Percentiles rank a stretch among this genome's conserved stretches.
These are phyloP conservation scores for Synanceia verrucosa DNA, from an alignment of 2,797 vertebrate species.

Conservation along the genomic window DNA sequence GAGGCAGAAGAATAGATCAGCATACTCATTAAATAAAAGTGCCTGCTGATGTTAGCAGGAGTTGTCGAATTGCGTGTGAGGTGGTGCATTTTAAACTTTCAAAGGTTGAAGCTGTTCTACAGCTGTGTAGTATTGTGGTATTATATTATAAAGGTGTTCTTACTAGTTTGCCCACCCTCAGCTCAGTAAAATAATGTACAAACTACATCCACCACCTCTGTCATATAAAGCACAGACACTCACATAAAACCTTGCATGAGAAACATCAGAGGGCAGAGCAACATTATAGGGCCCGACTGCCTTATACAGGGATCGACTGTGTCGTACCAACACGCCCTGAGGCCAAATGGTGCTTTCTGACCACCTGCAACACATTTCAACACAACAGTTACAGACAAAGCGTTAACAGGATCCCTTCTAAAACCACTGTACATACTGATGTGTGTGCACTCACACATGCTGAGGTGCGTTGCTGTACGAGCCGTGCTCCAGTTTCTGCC, in stretches of 20 bases:
- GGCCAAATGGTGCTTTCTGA: conserved; percentile 98
- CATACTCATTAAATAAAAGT: not conserved
- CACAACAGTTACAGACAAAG: conserved; percentile 25
- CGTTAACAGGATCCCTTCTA: not conserved
- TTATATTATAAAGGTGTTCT: not conserved
- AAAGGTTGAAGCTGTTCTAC: not conserved
- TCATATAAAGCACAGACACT: conserved; percentile 74
- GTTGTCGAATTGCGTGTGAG: not conserved
- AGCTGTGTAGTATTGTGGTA: not conserved
- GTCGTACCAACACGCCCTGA: conserved; percentile 97
- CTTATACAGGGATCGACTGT: conserved; percentile 95
- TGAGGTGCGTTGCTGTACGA: conserved; percentile 97
- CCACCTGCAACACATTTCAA: conserved; percentile 86
- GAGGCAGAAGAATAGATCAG: not conserved
- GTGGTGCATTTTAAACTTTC: not conserved
- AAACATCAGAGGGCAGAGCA: conserved; percentile 96
- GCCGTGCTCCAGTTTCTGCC: conserved; percentile 97
- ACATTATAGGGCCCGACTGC: conserved; percentile 96
- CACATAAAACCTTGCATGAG: conserved; percentile 98
- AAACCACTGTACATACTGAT: not conserved
- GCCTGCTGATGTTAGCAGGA: not conserved
- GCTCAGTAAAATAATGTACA: not conserved
- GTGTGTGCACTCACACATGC: conserved; percentile 89
- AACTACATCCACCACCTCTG: not conserved
- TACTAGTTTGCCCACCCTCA: not conserved